Evolutionary conservation across 2,797 vertebrate species (phyloP).

Genomic region (Schizothorax lantsangensis): DNA sequence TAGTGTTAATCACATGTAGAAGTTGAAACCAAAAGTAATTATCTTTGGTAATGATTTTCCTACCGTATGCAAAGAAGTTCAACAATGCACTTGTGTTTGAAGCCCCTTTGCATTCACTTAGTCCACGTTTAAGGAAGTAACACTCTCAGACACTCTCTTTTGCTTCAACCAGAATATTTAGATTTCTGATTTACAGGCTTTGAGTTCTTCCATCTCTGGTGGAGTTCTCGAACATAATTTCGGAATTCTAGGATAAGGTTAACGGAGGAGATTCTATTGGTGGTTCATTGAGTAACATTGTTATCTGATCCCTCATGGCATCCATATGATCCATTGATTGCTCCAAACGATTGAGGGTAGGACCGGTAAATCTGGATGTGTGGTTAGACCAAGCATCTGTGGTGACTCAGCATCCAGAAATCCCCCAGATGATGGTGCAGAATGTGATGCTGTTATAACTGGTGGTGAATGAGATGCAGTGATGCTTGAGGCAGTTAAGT

Average conservation of each 20-base stretch:
- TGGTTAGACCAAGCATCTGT: conserved; percentile 10
- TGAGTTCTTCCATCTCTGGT: conserved; percentile 5
- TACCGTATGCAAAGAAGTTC: conserved; percentile 15
- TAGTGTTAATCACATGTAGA: not conserved
- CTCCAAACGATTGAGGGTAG: not conserved
- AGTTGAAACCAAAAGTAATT: not conserved
- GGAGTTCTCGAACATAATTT: not conserved
- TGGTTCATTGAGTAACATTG: conserved; percentile 18
- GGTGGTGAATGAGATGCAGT: not conserved
- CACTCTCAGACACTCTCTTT: not conserved
- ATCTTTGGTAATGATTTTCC: conserved; percentile 7
- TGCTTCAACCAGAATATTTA: not conserved
- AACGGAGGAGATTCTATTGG: conserved; percentile 24
- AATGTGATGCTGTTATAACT: conserved; percentile 23
- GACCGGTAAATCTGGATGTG: not conserved
- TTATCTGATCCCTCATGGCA: conserved; percentile 16
- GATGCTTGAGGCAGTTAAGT: not conserved
- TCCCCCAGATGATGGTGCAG: conserved; percentile 17
- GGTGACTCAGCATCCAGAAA: conserved; percentile 33
- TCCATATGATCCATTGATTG: conserved; percentile 18
- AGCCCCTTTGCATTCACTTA: conserved; percentile 5
- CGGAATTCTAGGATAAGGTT: not conserved
- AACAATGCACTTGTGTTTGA: conserved; percentile 17
- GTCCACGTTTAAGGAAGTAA: not conserved
- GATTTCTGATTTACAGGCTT: not conserved